Evolutionary conservation across 2,888 invertebrate species (phyloP).

Genomic region (Drosophila suboccidentalis): DNA sequence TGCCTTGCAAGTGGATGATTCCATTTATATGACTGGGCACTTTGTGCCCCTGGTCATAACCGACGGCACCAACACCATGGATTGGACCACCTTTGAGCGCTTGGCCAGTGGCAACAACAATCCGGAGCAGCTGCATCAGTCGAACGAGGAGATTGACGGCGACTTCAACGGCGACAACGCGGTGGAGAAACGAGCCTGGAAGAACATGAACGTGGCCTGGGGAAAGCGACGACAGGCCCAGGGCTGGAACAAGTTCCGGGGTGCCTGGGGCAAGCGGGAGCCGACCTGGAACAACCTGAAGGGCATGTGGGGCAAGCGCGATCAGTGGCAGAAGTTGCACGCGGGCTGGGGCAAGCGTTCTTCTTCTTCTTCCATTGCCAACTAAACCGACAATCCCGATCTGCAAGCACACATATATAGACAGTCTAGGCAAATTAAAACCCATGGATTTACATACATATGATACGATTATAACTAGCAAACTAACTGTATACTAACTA

Average conservation of each 20-base stretch:
- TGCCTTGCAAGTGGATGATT: slow-evolving; percentile 48
- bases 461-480: slow-evolving; percentile 39
- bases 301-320: slow-evolving; percentile 92
- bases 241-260: slow-evolving; percentile 88
- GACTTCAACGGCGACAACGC: slow-evolving; percentile 39
- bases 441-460: slow-evolving; percentile 34
- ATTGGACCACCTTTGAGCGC: slow-evolving; percentile 76
- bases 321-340: slow-evolving; percentile 85
- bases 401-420: slow-evolving; percentile 2
- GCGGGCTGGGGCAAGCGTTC: slow-evolving; percentile 85
- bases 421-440: slow-evolving; percentile 35
- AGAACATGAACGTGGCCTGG: slow-evolving; percentile 90
- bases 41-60: slow-evolving; percentile 66
- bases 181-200: slow-evolving; percentile 89
- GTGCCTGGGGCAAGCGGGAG: slow-evolving; percentile 92
- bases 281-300: slow-evolving; percentile 92
- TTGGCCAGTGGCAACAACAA: slow-evolving; percentile 54
- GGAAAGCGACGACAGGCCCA: slow-evolving; percentile 89
- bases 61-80: slow-evolving; percentile 68
- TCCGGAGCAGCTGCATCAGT: slow-evolving; percentile 37
- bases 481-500: slow-evolving; percentile 35
- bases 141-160: slow-evolving; percentile 59
- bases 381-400: slow-evolving; percentile 45
- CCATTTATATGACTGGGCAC: slow-evolving; percentile 67
- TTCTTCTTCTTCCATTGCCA: slow-evolving; percentile 35